A percentile compares a stretch with the other conserved stretches of the same genome.
These are phyloP conservation scores for Oscarella lobularis DNA, from an alignment of 37 sponge, comb jelly and placozoan species.

Conservation along the genomic window DNA sequence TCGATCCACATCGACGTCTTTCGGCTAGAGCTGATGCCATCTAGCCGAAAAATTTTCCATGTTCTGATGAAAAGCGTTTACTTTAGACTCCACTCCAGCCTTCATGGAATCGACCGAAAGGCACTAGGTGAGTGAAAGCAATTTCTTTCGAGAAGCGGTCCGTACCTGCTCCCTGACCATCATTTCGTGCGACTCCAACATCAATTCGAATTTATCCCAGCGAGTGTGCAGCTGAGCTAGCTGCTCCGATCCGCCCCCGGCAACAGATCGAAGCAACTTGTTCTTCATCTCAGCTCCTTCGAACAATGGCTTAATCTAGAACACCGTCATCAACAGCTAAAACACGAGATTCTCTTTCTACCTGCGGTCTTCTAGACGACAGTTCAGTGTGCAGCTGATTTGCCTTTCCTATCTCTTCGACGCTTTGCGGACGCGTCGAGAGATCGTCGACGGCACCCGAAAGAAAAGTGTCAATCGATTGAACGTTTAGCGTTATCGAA, in stretches of 20 bases:
- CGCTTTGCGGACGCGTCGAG: conserved; percentile 68
- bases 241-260: conserved; percentile 68
- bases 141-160: background rate
- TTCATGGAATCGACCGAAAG: conserved; percentile 66
- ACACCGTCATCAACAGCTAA: too few relatives aligned
- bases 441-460: conserved; percentile 52
- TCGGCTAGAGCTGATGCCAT: conserved; percentile 90
- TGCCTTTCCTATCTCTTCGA: conserved; percentile 88
- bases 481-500: conserved; percentile 38
- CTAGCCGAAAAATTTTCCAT: conserved; percentile 81
- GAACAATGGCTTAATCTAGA: conserved; percentile 79
- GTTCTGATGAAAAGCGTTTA: conserved; percentile 40
- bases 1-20: conserved; percentile 33
- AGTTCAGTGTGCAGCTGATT: conserved; percentile 61
- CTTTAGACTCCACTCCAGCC: conserved; percentile 39
- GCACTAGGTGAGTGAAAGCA: background rate
- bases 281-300: conserved; percentile 70
- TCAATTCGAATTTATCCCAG: conserved; percentile 89
- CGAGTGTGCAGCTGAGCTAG: conserved; percentile 44
- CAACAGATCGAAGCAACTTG: conserved; percentile 73
- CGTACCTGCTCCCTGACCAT: conserved; percentile 78
- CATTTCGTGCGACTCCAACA: conserved; percentile 94
- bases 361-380: conserved; percentile 41
- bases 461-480: conserved; percentile 70
- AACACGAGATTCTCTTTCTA: too few relatives aligned